Evolutionary conservation across 2,113 vertebrate species (phyloP).

Genomic region (Theristicus caerulescens): DNA sequence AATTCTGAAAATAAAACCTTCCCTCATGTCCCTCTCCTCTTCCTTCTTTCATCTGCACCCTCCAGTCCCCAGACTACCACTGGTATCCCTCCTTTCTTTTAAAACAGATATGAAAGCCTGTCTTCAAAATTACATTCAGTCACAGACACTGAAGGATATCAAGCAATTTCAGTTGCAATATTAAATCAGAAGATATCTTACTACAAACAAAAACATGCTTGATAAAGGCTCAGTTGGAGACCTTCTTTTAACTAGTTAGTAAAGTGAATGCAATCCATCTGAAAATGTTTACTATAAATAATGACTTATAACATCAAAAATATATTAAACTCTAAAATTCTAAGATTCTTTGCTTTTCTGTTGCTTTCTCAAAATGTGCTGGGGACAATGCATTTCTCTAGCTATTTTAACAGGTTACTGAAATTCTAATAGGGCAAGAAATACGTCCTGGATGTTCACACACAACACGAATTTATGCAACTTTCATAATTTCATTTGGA

Average conservation of each 20-base stretch:
- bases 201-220: neutral
- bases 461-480: neutral
- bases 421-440: neutral
- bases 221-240: neutral
- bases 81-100: constrained; percentile 35
- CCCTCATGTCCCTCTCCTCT: neutral
- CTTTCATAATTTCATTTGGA: neutral
- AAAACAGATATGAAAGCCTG: constrained; percentile 58
- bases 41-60: neutral
- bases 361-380: neutral
- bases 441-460: neutral
- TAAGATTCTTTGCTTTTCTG: neutral
- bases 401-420: neutral
- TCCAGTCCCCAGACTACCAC: neutral
- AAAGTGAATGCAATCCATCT: neutral
- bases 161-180: constrained; percentile 30
- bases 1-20: constrained; percentile 73
- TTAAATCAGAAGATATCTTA: constrained; percentile 38
- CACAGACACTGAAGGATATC: constrained; percentile 24
- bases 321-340: neutral
- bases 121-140: constrained; percentile 55
- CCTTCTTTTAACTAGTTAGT: neutral
- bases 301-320: neutral
- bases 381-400: neutral
- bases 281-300: neutral